These are phyloP conservation scores for Cyclargus thomasi DNA, from an alignment of 1,140 invertebrate genomes.

Conservation along the genomic window DNA sequence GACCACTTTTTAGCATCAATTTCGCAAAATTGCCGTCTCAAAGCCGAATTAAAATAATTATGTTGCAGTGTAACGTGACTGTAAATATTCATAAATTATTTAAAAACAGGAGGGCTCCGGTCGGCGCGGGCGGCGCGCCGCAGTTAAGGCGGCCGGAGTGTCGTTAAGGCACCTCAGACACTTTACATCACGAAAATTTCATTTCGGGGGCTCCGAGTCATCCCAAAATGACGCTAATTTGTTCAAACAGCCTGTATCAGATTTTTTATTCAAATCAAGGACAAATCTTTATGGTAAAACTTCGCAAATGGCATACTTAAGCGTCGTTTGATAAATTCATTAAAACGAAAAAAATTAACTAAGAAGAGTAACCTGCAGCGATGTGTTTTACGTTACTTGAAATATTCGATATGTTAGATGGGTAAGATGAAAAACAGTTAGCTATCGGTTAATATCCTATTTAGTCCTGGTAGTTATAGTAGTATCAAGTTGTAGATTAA, in stretches of 20 bases:
- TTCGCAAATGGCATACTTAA: slow-evolving; percentile 4
- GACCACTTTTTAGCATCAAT: slow-evolving; percentile 49
- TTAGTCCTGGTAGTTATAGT: no score
- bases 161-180: slow-evolving; percentile 57
- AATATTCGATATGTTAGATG: no score
- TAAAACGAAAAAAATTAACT: no score
- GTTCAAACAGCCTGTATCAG: slow-evolving; percentile 40
- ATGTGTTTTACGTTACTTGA: no score
- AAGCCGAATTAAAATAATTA: slow-evolving; percentile 68
- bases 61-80: slow-evolving; percentile 58
- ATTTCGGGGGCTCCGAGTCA: slow-evolving; percentile 55
- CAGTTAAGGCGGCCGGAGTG: slow-evolving; percentile 48
- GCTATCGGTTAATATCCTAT: no score
- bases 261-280: slow-evolving; percentile 29
- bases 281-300: neutral
- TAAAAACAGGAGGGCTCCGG: slow-evolving; percentile 56
- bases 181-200: slow-evolving; percentile 63
- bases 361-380: no score
- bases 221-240: slow-evolving; percentile 51
- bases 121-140: slow-evolving; percentile 37
- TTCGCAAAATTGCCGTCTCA: slow-evolving; percentile 50
- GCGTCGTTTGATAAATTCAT: slow-evolving; percentile 24
- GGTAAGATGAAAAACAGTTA: no score
- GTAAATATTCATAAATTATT: slow-evolving; percentile 73
- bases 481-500: no score